phyloP scores from a whole-genome alignment of 2,797 vertebrate species.

The Iguana delicatissima region DNA sequence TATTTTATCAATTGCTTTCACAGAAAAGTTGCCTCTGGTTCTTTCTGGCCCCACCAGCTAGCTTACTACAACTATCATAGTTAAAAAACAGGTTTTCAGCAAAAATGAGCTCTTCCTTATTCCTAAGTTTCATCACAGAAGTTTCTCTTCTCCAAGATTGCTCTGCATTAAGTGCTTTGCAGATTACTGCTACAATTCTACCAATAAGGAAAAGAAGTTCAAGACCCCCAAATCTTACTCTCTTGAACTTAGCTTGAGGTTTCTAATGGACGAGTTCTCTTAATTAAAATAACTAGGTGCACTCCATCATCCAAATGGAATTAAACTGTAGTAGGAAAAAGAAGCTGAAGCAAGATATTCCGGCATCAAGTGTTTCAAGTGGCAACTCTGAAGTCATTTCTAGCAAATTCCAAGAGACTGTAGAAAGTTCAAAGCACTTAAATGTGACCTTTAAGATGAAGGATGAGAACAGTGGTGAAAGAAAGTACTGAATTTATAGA shows the following conservation, averaged over 20 bases:
- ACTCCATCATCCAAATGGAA: slow-evolving; percentile 35
- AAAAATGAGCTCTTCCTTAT: not conserved
- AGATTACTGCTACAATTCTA: not conserved
- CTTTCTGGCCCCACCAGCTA: not conserved
- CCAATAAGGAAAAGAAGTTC: not conserved
- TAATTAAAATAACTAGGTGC: slow-evolving; percentile 42
- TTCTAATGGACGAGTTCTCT: slow-evolving; percentile 5
- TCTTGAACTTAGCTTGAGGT: slow-evolving; percentile 28
- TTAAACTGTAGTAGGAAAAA: slow-evolving; percentile 35
- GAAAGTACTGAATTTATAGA: slow-evolving; percentile 48
- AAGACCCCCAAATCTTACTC: not conserved
- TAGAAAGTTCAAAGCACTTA: slow-evolving; percentile 60
- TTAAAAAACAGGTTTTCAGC: not conserved
- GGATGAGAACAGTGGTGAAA: slow-evolving; percentile 28
- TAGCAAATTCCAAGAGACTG: slow-evolving; percentile 34
- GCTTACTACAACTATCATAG: not conserved
- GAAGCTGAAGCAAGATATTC: slow-evolving; percentile 48
- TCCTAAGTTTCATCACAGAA: not conserved
- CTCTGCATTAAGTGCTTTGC: slow-evolving; percentile 10
- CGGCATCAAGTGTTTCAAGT: slow-evolving; percentile 29
- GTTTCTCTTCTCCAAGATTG: not conserved
- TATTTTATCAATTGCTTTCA: not conserved
- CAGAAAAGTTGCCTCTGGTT: not conserved
- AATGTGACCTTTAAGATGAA: slow-evolving; percentile 59
- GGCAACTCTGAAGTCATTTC: slow-evolving; percentile 49